Percentiles rank a stretch among this genome's conserved stretches.
phyloP scores from a whole-genome alignment of 2,113 vertebrate genomes.

The Halichoerus grypus region DNA sequence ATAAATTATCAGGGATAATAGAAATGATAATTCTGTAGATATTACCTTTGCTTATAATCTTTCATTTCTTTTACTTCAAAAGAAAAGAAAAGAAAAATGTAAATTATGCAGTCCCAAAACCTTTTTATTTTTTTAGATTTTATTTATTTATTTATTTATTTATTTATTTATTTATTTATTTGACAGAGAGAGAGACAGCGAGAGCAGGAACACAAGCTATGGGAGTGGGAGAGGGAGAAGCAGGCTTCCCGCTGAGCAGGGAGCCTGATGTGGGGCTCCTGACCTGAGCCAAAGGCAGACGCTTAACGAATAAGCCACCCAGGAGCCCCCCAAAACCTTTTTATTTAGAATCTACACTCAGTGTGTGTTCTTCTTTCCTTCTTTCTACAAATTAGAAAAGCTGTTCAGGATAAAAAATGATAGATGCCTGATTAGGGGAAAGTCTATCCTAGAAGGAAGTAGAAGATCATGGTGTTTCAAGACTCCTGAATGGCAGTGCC shows the following conservation, averaged over 20 bases:
- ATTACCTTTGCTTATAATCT: conserved; percentile 20
- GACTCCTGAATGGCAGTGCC: not conserved
- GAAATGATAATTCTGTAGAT: conserved; percentile 36
- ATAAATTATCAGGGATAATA: conserved; percentile 48
- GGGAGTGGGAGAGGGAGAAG: too few species aligned
- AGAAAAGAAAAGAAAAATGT: not conserved
- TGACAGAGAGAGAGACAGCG: too few species aligned
- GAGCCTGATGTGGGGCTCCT: too few species aligned
- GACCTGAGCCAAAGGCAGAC: too few species aligned
- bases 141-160: too few species aligned
- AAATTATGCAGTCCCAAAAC: not conserved
- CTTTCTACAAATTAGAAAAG: not conserved
- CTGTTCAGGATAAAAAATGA: not conserved
- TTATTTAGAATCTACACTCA: not conserved
- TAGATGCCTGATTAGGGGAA: not conserved
- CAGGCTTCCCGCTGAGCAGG: too few species aligned
- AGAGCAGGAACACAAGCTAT: too few species aligned
- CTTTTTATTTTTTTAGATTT: not conserved
- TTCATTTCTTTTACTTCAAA: not conserved
- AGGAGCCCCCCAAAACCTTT: not conserved
- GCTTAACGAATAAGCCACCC: too few species aligned
- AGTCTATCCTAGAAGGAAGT: not conserved
- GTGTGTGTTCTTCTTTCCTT: not conserved
- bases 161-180: too few species aligned
- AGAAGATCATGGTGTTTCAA: not conserved